Percentiles rank a stretch among this genome's conserved stretches.
Evolutionary conservation across 2,888 invertebrate genomes (phyloP).

Genomic region (Chloroclystis v-ata): DNA sequence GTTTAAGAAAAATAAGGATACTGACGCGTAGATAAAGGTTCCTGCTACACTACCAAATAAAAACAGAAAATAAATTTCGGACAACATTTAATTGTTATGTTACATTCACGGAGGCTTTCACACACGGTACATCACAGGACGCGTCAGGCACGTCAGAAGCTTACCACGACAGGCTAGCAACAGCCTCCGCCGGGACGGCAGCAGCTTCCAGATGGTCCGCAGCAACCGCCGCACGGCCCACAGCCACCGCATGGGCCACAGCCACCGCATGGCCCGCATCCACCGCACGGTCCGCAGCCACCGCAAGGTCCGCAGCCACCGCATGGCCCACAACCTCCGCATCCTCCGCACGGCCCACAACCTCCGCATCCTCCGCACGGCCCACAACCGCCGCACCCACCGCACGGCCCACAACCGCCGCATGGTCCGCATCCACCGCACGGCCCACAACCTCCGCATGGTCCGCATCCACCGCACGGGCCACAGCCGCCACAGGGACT

Average conservation of each 20-base stretch:
- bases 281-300: neutral
- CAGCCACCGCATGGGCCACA: neutral
- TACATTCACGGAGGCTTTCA: neutral
- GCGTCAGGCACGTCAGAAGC: neutral
- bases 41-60: no score
- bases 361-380: neutral
- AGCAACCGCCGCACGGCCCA: neutral
- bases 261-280: neutral
- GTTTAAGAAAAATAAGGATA: no score
- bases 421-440: neutral
- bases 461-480: neutral
- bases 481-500: neutral
- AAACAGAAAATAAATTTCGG: neutral
- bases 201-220: neutral
- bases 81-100: neutral
- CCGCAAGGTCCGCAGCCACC: neutral
- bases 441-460: neutral
- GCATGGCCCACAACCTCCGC: neutral
- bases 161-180: no score
- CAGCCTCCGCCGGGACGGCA: neutral
- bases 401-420: neutral
- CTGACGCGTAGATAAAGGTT: no score
- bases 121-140: neutral
- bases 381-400: neutral
- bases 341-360: neutral